Evolutionary conservation across 2,888 invertebrate species (phyloP).

Genomic region (Trissonchulus sp.): DNA sequence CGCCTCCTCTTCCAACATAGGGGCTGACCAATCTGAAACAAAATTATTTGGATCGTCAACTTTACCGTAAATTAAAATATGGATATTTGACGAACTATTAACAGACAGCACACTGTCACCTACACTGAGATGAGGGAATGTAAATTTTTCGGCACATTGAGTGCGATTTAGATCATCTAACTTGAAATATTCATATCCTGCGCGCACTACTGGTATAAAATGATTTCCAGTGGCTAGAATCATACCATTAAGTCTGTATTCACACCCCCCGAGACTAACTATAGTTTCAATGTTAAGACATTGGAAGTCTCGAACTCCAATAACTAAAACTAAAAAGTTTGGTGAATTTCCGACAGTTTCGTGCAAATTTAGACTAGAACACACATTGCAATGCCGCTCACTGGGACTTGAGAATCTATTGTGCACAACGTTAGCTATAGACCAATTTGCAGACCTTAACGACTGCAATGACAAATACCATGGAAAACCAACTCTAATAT

Average conservation of each 20-base stretch:
- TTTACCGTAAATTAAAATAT: not conserved
- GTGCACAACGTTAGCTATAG: too few relatives aligned
- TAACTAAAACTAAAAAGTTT: not conserved
- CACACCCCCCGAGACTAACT: not conserved
- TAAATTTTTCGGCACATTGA: too few relatives aligned
- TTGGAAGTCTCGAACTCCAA: not conserved
- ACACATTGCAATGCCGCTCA: not conserved
- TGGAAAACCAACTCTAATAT: too few relatives aligned
- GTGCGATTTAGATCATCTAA: not conserved
- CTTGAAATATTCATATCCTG: not conserved
- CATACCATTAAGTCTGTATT: not conserved
- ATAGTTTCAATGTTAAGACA: not conserved
- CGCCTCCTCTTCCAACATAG: not conserved
- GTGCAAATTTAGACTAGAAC: not conserved
- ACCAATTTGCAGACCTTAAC: too few relatives aligned
- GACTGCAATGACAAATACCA: too few relatives aligned
- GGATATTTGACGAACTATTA: not conserved
- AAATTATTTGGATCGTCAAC: not conserved
- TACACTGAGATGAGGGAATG: too few relatives aligned
- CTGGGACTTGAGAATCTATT: too few relatives aligned
- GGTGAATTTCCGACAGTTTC: too few relatives aligned
- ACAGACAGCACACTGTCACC: not conserved
- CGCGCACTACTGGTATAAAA: not conserved
- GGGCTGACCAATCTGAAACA: too few relatives aligned
- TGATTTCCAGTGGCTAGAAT: not conserved